Conservation (phyloP, 2,888 invertebrate species). For the Melinopterus prodromus region DNA sequence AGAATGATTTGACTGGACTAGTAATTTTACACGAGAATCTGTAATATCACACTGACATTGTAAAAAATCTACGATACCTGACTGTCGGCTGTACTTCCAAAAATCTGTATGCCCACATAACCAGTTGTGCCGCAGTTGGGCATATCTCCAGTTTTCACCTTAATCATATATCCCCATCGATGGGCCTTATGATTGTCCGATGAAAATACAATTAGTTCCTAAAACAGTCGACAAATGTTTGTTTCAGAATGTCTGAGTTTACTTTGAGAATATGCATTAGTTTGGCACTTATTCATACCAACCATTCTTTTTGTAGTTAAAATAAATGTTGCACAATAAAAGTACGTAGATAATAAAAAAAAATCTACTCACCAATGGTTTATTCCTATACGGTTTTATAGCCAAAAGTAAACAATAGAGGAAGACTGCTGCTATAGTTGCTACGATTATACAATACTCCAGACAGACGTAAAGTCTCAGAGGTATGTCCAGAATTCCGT, state of each 20-base stretch:
- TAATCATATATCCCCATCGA: conserved; percentile 13
- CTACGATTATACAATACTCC: background rate
- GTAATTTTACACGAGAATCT: too few species aligned
- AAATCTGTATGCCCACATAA: conserved; percentile 12
- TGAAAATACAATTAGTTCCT: conserved; percentile 16
- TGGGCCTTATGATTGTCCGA: conserved; percentile 5
- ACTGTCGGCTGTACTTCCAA: background rate
- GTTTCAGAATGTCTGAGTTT: background rate
- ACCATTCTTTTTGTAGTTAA: too few species aligned
- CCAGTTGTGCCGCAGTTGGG: background rate
- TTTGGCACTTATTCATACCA: too few species aligned
- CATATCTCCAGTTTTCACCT: conserved; percentile 18
- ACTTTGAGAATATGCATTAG: background rate
- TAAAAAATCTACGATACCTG: too few species aligned
- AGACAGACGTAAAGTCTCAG: background rate
- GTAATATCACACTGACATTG: too few species aligned
- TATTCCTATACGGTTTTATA: conserved; percentile 8
- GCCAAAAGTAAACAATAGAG: conserved; percentile 14
- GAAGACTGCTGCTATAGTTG: background rate
- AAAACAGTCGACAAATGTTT: background rate
- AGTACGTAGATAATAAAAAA: too few species aligned
- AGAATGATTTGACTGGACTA: too few species aligned
- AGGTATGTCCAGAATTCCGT: conserved; percentile 17
- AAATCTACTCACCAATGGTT: conserved; percentile 1
- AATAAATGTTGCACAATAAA: too few species aligned